Conservation (phyloP, 2,797 vertebrate species). For the Phaenicophaeus curvirostris region DNA sequence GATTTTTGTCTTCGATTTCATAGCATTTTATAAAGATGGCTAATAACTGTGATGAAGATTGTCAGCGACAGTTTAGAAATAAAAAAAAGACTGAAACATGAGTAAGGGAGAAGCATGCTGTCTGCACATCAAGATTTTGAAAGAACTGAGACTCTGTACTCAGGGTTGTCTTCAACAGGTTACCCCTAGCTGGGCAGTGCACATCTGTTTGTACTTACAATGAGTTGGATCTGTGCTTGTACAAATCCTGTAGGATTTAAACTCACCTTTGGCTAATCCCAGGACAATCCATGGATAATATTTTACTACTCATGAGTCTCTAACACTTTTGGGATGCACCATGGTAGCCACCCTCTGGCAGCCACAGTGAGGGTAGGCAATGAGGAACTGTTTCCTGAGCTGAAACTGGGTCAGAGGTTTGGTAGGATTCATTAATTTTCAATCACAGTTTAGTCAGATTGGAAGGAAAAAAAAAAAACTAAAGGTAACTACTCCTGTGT, state of each 20-base stretch:
- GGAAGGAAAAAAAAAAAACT: background rate
- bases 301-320: background rate
- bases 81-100: background rate
- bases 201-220: background rate
- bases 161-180: background rate
- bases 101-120: background rate
- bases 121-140: background rate
- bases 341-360: background rate
- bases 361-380: background rate
- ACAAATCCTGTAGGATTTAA: background rate
- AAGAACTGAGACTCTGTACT: background rate
- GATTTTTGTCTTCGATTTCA: background rate
- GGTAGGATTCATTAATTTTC: background rate
- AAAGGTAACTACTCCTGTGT: background rate
- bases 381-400: background rate
- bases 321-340: background rate
- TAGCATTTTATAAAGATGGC: background rate
- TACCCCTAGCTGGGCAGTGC: rapidly evolving
- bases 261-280: background rate
- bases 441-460: background rate
- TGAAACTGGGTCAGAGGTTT: background rate
- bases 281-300: background rate
- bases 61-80: background rate
- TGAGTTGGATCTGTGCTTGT: background rate
- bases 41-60: background rate